Percentiles rank a stretch among this genome's conserved stretches.
Evolutionary conservation across 2,113 vertebrate species (phyloP).

Genomic region (Atherinomorus stipes): DNA sequence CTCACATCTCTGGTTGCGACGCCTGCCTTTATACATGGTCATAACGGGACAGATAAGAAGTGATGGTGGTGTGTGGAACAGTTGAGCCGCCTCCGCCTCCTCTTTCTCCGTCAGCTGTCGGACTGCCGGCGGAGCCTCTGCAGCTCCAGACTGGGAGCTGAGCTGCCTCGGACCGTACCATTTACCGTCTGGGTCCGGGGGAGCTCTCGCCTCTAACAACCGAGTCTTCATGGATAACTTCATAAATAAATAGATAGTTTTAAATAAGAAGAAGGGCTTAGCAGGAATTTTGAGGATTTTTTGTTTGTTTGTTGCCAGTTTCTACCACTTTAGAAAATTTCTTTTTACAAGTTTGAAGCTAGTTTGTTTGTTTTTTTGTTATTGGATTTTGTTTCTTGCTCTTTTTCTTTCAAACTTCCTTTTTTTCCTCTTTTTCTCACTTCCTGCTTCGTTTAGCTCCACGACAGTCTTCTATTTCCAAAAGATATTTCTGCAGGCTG

Average conservation of each 20-base stretch:
- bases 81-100: not conserved
- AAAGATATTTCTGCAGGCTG: no score
- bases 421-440: not conserved
- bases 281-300: no score
- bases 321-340: no score
- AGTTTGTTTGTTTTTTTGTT: no score
- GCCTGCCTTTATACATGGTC: slow-evolving; percentile 94
- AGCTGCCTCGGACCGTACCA: slow-evolving; percentile 70
- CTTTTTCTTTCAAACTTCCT: not conserved
- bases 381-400: no score
- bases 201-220: no score
- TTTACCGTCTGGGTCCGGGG: slow-evolving; percentile 54
- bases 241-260: no score
- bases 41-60: slow-evolving; percentile 65
- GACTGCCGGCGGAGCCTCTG: slow-evolving; percentile 27
- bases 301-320: no score
- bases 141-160: slow-evolving; percentile 31
- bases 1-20: slow-evolving; percentile 96
- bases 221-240: not conserved
- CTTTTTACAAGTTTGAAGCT: no score
- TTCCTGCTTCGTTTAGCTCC: not conserved
- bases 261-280: no score
- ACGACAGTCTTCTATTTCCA: no score
- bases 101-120: slow-evolving; percentile 25
- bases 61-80: not conserved